phyloP scores from a whole-genome alignment of 2,888 invertebrate genomes.

The Hermodice carunculata region DNA sequence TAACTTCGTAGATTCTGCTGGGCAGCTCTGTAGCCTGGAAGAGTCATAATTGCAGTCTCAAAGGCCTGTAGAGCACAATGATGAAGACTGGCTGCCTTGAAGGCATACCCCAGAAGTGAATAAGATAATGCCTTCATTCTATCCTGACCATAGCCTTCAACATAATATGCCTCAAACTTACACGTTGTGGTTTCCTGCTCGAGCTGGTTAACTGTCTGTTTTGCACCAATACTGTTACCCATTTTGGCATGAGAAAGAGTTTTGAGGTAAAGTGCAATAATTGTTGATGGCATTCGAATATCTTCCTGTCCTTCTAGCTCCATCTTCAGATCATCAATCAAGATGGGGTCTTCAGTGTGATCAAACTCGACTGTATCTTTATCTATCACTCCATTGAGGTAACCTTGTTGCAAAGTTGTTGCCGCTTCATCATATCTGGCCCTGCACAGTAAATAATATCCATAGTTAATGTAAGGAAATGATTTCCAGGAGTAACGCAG shows the following conservation, averaged over 20 bases:
- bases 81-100: slow-evolving; percentile 13
- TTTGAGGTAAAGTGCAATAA: slow-evolving; percentile 34
- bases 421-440: slow-evolving; percentile 20
- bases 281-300: slow-evolving; percentile 30
- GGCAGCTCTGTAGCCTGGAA: slow-evolving; percentile 27
- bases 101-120: slow-evolving; percentile 29
- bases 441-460: slow-evolving; percentile 32
- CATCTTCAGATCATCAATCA: slow-evolving; percentile 25
- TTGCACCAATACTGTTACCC: slow-evolving; percentile 22
- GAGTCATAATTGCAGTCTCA: slow-evolving; percentile 18
- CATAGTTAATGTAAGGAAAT: slow-evolving; percentile 38
- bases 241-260: slow-evolving; percentile 19
- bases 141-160: slow-evolving; percentile 30
- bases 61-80: slow-evolving; percentile 20
- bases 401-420: slow-evolving; percentile 30
- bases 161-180: slow-evolving; percentile 23
- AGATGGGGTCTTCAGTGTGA: slow-evolving; percentile 37
- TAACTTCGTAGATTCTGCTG: slow-evolving; percentile 12
- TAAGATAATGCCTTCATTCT: slow-evolving; percentile 29
- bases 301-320: slow-evolving; percentile 31
- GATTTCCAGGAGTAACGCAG: slow-evolving; percentile 38
- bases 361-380: slow-evolving; percentile 40
- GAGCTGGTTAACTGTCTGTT: slow-evolving; percentile 21
- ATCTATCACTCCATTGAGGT: slow-evolving; percentile 36
- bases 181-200: slow-evolving; percentile 21